These are phyloP conservation scores for Chaetoderma sp. DNA, from an alignment of 2,888 invertebrate species.

Conservation along the genomic window DNA sequence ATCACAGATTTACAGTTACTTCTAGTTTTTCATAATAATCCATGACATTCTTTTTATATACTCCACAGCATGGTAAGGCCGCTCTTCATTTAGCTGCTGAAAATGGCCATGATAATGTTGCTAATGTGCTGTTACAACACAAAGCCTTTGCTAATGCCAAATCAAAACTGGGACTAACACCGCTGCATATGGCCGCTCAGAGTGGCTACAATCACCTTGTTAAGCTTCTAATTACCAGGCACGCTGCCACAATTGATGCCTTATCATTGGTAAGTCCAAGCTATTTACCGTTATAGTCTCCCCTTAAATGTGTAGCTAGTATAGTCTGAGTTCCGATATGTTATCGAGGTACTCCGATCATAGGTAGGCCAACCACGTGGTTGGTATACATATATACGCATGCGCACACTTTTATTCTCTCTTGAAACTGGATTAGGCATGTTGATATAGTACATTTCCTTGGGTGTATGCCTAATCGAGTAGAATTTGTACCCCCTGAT, in stretches of 20 bases:
- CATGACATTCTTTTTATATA: too few species aligned
- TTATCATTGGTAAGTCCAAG: conserved; percentile 81
- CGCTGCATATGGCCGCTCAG: conserved; percentile 95
- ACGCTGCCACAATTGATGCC: conserved; percentile 95
- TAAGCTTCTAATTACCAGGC: conserved; percentile 92
- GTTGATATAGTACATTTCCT: too few species aligned
- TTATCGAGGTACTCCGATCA: too few species aligned
- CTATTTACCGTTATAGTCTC: too few species aligned
- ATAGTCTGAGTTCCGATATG: neutral
- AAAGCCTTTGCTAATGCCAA: conserved; percentile 99
- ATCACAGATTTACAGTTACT: too few species aligned
- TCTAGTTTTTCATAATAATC: too few species aligned
- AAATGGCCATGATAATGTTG: conserved; percentile 81
- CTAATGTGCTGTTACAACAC: conserved; percentile 84
- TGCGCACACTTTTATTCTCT: too few species aligned
- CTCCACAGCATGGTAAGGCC: conserved; percentile 77
- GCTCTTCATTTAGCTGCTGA: conserved; percentile 92
- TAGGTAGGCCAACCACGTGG: neutral
- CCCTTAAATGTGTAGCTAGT: neutral
- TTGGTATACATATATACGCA: neutral
- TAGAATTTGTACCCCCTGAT: too few species aligned
- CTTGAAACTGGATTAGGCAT: neutral
- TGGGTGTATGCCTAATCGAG: too few species aligned
- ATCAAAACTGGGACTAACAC: conserved; percentile 95
- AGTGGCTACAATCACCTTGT: conserved; percentile 92